Evolutionary conservation across 1,140 invertebrate species (phyloP).

Genomic region (Apocrypta bakeri): DNA sequence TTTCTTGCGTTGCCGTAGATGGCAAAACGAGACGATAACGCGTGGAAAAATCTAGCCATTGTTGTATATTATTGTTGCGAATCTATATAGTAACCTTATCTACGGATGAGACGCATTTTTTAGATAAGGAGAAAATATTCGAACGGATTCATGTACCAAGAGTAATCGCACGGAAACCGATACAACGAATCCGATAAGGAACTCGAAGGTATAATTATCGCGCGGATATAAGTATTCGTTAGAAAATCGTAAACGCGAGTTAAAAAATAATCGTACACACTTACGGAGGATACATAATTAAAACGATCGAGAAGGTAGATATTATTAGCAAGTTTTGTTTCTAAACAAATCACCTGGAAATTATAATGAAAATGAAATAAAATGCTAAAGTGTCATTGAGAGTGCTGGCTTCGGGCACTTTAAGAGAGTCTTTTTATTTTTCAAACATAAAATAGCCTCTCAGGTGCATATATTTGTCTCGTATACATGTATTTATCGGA

Average conservation of each 20-base stretch:
- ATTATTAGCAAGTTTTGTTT: not conserved
- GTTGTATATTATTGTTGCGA: not conserved
- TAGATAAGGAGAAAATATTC: not conserved
- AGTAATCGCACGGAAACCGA: no score
- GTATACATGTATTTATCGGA: constrained; percentile 20
- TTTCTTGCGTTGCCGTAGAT: not conserved
- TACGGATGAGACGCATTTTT: not conserved
- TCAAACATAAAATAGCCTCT: not conserved
- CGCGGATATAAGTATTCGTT: no score
- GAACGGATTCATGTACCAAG: not conserved
- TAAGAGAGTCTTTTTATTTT: not conserved
- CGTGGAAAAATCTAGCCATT: not conserved
- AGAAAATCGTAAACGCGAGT: no score
- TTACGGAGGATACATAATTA: no score
- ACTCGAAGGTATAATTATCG: no score
- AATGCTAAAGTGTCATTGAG: not conserved
- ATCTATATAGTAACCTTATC: not conserved
- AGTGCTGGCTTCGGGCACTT: no score
- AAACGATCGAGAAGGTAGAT: not conserved
- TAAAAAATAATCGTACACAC: no score
- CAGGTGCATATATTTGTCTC: not conserved
- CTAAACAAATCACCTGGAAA: not conserved
- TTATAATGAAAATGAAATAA: not conserved
- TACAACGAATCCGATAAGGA: no score
- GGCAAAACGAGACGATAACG: not conserved